Evolutionary conservation across 2,113 vertebrate species (phyloP).

Genomic region (Pollimyrus isidori): DNA sequence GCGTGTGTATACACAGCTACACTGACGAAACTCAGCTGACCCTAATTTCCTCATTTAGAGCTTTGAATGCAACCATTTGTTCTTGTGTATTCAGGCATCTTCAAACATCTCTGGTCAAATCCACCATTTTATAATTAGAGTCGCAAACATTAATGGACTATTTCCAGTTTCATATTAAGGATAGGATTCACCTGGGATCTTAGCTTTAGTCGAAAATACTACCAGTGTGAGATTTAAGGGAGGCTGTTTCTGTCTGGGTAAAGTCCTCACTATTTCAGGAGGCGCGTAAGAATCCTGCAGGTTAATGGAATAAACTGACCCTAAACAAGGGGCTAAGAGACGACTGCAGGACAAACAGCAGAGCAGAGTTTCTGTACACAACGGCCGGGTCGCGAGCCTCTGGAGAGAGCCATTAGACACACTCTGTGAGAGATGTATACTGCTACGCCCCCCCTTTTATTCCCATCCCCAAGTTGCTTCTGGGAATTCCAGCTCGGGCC

Average conservation of each 20-base stretch:
- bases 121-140: neutral
- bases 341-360: neutral
- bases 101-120: neutral
- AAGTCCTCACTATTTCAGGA: neutral
- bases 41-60: neutral
- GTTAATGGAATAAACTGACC: slow-evolving; percentile 1
- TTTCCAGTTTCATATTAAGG: neutral
- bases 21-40: neutral
- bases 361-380: slow-evolving; percentile 4
- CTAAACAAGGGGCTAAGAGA: neutral
- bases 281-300: neutral
- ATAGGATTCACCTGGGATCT: neutral
- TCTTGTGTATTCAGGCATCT: neutral
- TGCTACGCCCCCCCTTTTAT: neutral
- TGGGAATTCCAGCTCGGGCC: neutral
- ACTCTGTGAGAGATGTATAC: neutral
- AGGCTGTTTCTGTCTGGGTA: neutral
- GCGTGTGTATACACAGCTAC: neutral
- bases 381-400: neutral
- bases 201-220: neutral
- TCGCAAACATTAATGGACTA: neutral
- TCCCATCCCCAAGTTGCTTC: neutral
- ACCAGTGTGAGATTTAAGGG: neutral
- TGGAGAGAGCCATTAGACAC: neutral
- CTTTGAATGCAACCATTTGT: neutral